These are phyloP conservation scores for Macropus fuliginosus DNA, from an alignment of 2,797 vertebrate species.

Conservation along the genomic window DNA sequence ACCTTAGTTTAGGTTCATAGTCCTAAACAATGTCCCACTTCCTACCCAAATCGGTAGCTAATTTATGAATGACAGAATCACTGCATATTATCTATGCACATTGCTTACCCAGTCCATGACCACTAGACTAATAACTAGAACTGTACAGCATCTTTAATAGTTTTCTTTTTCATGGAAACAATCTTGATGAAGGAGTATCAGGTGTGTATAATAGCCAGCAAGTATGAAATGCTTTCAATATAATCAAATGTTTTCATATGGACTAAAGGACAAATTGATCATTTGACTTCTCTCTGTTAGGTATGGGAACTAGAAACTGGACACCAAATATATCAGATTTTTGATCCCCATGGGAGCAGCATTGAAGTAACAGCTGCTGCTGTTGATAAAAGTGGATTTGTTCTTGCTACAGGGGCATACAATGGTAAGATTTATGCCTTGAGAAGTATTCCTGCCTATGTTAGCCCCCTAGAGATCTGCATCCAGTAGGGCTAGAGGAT, in stretches of 20 bases:
- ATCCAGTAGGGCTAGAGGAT: neutral
- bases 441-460: neutral
- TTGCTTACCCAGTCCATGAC: neutral
- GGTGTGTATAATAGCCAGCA: neutral
- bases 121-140: neutral
- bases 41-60: neutral
- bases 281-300: slow-evolving; percentile 68
- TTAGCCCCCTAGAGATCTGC: neutral
- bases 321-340: slow-evolving; percentile 84
- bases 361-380: slow-evolving; percentile 83
- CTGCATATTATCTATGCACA: neutral
- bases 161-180: neutral
- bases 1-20: neutral
- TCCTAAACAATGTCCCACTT: neutral
- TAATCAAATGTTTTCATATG: neutral
- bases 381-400: slow-evolving; percentile 78
- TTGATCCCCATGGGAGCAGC: slow-evolving; percentile 81
- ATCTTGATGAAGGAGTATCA: neutral
- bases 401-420: slow-evolving; percentile 84
- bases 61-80: neutral
- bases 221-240: slow-evolving; percentile 26
- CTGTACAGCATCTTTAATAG: neutral
- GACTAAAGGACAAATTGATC: neutral
- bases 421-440: slow-evolving; percentile 80
- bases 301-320: slow-evolving; percentile 87